Evolutionary conservation across 2,113 vertebrate genomes (phyloP).

Genomic region (Lasiurus cinereus): DNA sequence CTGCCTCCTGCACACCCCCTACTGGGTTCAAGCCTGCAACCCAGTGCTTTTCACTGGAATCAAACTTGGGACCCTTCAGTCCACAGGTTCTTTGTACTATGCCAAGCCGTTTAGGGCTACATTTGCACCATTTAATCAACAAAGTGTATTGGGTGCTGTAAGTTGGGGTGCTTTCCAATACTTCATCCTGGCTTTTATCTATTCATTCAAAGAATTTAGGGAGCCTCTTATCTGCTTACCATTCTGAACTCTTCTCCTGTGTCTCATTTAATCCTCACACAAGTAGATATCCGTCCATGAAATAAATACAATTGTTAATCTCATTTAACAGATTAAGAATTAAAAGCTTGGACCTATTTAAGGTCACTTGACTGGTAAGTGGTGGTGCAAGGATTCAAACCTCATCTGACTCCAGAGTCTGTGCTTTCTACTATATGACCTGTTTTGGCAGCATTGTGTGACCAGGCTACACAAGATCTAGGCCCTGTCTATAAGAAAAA

Average conservation of each 20-base stretch:
- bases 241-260: neutral
- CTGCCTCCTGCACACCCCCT: too few relatives aligned
- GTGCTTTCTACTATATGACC: neutral
- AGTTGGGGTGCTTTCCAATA: neutral
- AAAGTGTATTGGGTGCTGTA: neutral
- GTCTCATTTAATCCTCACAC: conserved; percentile 1
- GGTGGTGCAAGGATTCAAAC: neutral
- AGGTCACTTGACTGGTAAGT: neutral
- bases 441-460: neutral
- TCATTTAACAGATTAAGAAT: neutral
- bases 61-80: too few relatives aligned
- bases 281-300: neutral
- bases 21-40: too few relatives aligned
- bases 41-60: too few relatives aligned
- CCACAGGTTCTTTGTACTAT: too few relatives aligned
- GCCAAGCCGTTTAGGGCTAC: neutral
- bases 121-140: neutral
- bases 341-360: neutral
- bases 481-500: neutral
- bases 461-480: neutral
- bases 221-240: neutral
- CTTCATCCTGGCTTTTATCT: conserved; percentile 15
- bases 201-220: conserved; percentile 32
- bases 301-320: neutral
- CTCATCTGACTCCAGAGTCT: neutral